A percentile compares a stretch with the other conserved stretches of the same genome.
These are phyloP conservation scores for Drosophila nr. fundita DNA, from an alignment of 2,888 invertebrate species.

Conservation along the genomic window DNA sequence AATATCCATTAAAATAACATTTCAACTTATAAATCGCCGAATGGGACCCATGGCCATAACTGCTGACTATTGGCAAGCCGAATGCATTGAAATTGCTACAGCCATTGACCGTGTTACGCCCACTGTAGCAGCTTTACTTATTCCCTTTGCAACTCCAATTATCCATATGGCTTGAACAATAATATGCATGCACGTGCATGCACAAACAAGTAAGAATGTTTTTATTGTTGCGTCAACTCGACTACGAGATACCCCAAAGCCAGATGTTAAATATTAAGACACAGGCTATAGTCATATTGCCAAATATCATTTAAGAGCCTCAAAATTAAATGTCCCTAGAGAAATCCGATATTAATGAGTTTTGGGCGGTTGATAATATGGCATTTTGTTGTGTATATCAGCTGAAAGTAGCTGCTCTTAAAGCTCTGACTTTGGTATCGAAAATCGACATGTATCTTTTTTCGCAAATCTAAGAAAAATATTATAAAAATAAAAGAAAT, in stretches of 20 bases:
- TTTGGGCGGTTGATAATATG: neutral
- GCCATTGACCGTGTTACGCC: constrained; percentile 12
- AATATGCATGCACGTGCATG: constrained; percentile 18
- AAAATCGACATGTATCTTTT: neutral
- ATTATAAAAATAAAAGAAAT: constrained; percentile 25
- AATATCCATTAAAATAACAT: constrained; percentile 79
- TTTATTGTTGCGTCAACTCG: neutral
- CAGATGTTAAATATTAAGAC: neutral
- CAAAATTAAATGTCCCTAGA: neutral
- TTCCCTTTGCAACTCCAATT: constrained; percentile 52
- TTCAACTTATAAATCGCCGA: constrained; percentile 76
- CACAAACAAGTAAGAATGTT: neutral
- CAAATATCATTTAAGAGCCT: neutral
- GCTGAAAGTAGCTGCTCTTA: neutral
- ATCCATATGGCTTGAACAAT: constrained; percentile 62
- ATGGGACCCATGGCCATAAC: constrained; percentile 40
- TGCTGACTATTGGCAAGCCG: constrained; percentile 23
- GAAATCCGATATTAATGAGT: neutral
- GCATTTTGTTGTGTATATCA: neutral
- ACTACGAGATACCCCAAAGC: neutral
- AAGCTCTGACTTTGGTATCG: neutral
- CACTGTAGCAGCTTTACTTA: constrained; percentile 39
- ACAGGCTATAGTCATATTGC: neutral
- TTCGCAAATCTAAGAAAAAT: constrained; percentile 6
- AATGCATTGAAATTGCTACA: constrained; percentile 29